These are phyloP conservation scores for Zaprionus bogoriensis DNA, from an alignment of 2,888 invertebrate genomes.

Conservation along the genomic window DNA sequence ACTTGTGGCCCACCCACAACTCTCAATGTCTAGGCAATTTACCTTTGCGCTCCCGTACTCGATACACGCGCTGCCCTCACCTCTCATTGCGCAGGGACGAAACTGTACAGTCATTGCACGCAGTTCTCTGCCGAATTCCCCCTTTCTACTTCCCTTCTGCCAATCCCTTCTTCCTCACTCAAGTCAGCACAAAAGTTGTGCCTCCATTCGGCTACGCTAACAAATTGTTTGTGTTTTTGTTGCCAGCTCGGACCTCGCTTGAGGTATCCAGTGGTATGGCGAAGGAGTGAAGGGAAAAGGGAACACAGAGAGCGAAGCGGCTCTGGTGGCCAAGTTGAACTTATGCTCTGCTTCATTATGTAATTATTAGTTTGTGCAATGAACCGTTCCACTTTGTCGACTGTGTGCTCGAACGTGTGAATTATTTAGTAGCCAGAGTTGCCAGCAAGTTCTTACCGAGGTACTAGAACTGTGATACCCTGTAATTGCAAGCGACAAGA, in stretches of 20 bases:
- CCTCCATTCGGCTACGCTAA: constrained; percentile 5
- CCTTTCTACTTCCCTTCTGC: neutral
- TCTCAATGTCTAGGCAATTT: constrained; percentile 10
- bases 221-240: constrained; percentile 9
- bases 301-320: neutral
- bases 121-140: neutral
- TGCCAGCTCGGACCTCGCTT: neutral
- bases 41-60: constrained; percentile 2
- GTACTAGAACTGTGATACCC: neutral
- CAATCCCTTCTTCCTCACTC: neutral
- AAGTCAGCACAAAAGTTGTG: constrained; percentile 15
- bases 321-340: constrained; percentile 31
- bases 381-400: constrained; percentile 57
- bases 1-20: neutral
- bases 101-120: constrained; percentile 2
- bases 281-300: neutral
- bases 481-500: neutral
- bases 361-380: constrained; percentile 73
- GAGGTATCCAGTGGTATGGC: too few species aligned
- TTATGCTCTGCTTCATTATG: constrained; percentile 64
- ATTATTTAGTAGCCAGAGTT: constrained; percentile 61
- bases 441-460: neutral
- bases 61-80: neutral
- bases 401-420: constrained; percentile 36
- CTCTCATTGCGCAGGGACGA: too few species aligned